phyloP scores from a whole-genome alignment of 53 echinoderm and acorn worm species.

The Hippasteria phrygiana region DNA sequence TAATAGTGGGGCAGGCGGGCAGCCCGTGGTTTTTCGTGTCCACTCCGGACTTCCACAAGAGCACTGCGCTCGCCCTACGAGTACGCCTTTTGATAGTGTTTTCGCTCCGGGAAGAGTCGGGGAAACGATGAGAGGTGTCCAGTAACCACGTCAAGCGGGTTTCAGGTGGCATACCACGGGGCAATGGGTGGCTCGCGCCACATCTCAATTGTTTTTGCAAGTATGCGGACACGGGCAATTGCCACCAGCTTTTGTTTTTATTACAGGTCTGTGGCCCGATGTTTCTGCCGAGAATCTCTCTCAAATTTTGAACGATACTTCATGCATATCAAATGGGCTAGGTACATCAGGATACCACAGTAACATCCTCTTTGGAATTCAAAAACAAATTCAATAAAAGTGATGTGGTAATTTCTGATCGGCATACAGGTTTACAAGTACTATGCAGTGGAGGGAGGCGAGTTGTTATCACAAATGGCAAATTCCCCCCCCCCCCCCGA shows the following conservation, averaged over 20 bases:
- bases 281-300: background rate
- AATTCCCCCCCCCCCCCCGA: too few relatives aligned
- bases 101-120: conserved; percentile 46
- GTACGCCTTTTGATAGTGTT: conserved; percentile 60
- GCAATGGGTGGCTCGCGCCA: conserved; percentile 24
- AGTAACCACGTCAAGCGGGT: conserved; percentile 40
- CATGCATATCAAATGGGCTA: background rate
- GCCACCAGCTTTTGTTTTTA: conserved; percentile 32
- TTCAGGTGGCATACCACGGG: conserved; percentile 56
- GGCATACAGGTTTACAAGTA: too few relatives aligned
- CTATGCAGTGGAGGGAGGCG: too few relatives aligned
- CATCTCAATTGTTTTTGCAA: conserved; percentile 10
- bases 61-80: conserved; percentile 29
- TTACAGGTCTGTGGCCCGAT: background rate
- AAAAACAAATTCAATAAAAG: too few relatives aligned
- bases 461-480: too few relatives aligned
- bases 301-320: background rate
- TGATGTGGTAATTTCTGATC: too few relatives aligned
- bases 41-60: conserved; percentile 37
- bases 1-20: conserved; percentile 48
- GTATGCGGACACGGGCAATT: background rate
- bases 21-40: conserved; percentile 38
- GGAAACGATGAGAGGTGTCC: conserved; percentile 52
- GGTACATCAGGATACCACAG: too few relatives aligned
- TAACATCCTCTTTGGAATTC: too few relatives aligned